Evolutionary conservation across 2,888 invertebrate species (phyloP).

Genomic region (Metellina segmentata): DNA sequence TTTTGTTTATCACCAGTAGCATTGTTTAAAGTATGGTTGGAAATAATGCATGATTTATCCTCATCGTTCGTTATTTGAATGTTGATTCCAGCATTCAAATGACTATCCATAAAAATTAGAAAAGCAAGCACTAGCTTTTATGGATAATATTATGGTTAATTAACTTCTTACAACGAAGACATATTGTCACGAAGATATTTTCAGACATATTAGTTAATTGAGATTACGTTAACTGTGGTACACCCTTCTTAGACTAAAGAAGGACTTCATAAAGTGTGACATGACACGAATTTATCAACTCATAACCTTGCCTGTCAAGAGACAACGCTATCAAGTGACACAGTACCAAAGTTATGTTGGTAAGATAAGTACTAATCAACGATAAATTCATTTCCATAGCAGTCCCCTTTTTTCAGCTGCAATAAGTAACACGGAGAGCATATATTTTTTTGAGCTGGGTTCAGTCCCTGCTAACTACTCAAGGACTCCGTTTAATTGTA

Average conservation of each 20-base stretch:
- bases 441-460: background rate
- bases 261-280: background rate
- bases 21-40: no score
- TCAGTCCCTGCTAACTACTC: conserved; percentile 34
- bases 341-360: conserved; percentile 12
- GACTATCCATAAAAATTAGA: no score
- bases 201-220: background rate
- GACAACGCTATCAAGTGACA: conserved; percentile 8
- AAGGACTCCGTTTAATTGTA: conserved; percentile 52
- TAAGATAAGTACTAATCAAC: conserved; percentile 38
- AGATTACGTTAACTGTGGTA: background rate
- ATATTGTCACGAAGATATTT: no score
- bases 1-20: no score
- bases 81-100: no score
- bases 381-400: conserved; percentile 14
- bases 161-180: no score
- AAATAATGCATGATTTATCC: no score
- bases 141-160: no score
- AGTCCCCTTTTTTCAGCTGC: background rate
- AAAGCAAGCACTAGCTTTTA: no score
- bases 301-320: background rate
- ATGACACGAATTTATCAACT: background rate
- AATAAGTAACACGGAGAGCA: background rate
- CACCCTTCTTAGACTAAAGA: background rate
- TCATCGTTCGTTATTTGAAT: no score